A percentile compares a stretch with the other conserved stretches of the same genome.
Evolutionary conservation across 2,888 invertebrate genomes (phyloP).

Genomic region (Himalopsyche tibetana): DNA sequence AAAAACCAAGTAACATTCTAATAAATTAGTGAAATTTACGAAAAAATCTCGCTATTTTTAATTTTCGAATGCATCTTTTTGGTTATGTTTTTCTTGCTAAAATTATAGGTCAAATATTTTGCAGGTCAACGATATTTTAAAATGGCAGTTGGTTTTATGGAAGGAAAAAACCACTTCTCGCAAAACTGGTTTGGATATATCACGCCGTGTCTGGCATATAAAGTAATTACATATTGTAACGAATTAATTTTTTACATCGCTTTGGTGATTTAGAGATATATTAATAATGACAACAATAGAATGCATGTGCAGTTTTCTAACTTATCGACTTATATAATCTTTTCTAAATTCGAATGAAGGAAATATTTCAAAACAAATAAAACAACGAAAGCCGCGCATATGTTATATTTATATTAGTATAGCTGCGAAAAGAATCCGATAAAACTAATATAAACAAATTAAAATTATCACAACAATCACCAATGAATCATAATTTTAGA

Average conservation of each 20-base stretch:
- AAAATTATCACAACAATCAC: background rate
- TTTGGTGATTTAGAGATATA: background rate
- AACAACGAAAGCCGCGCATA: background rate
- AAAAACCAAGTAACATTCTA: too few relatives aligned
- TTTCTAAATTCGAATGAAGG: background rate
- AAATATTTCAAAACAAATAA: slow-evolving; percentile 26
- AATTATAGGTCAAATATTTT: too few relatives aligned
- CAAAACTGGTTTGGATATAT: slow-evolving; percentile 3
- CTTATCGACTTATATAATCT: slow-evolving; percentile 3
- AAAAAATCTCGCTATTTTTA: background rate
- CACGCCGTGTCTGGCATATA: background rate
- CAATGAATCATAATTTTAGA: background rate
- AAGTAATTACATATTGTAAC: background rate
- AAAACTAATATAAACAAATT: background rate
- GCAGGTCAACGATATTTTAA: background rate
- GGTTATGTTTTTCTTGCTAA: too few relatives aligned
- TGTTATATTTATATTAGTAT: slow-evolving; percentile 7
- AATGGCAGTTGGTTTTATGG: background rate
- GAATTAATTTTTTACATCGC: background rate
- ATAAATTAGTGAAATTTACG: background rate
- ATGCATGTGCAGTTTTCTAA: background rate
- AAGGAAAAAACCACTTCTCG: background rate
- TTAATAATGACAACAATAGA: background rate
- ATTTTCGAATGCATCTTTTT: too few relatives aligned
- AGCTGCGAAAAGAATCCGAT: background rate